Evolutionary conservation across 1,140 invertebrate species (phyloP).

Genomic region (Reticulitermes speratus): DNA sequence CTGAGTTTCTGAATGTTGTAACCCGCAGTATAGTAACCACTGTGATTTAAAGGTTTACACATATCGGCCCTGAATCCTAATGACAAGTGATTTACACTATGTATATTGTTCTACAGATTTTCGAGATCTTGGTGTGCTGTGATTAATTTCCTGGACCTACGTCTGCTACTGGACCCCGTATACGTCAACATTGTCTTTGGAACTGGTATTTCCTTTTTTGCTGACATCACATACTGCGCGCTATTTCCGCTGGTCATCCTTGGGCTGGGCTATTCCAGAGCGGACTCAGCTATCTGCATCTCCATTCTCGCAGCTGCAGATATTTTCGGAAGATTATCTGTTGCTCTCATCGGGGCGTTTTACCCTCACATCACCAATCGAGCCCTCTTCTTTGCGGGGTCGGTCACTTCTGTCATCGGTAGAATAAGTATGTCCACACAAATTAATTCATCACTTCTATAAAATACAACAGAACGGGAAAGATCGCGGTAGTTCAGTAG

Average conservation of each 20-base stretch:
- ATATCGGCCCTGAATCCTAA: no score
- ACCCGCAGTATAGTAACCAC: no score
- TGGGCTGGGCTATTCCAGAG: constrained; percentile 51
- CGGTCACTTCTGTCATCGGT: not conserved
- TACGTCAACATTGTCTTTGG: constrained; percentile 58
- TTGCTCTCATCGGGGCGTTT: constrained; percentile 48
- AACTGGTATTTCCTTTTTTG: constrained; percentile 56
- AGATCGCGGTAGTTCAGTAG: no score
- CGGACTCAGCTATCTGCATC: constrained; percentile 52
- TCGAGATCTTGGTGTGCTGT: constrained; percentile 37
- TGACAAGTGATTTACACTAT: no score
- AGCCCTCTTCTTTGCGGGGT: not conserved
- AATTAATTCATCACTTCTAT: no score
- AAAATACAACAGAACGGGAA: no score
- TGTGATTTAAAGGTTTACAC: no score
- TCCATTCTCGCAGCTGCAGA: constrained; percentile 55
- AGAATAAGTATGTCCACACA: not conserved
- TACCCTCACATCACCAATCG: not conserved
- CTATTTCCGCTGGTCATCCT: constrained; percentile 55
- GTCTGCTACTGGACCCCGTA: constrained; percentile 57
- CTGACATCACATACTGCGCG: constrained; percentile 63
- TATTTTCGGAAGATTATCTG: constrained; percentile 50
- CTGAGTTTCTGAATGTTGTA: no score
- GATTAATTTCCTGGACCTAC: constrained; percentile 62
- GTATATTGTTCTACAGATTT: not conserved